phyloP scores from a whole-genome alignment of 2,113 vertebrate genomes.

The Scytalopus superciliaris region DNA sequence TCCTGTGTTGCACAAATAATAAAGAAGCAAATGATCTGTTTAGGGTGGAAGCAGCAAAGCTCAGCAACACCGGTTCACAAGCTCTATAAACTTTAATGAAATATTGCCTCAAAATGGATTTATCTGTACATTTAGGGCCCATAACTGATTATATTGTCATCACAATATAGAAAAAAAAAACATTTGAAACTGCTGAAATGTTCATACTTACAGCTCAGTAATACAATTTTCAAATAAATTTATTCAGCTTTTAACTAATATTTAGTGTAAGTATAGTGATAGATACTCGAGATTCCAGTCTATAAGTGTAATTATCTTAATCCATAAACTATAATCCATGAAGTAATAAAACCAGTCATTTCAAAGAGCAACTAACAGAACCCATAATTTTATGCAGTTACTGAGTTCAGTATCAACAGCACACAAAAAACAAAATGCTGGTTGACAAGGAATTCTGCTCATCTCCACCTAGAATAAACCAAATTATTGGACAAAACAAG shows the following conservation, averaged over 20 bases:
- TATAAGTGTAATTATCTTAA: slow-evolving; percentile 14
- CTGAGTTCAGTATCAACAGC: background rate
- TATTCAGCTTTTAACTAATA: background rate
- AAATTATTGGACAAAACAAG: background rate
- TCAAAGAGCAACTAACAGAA: slow-evolving; percentile 2
- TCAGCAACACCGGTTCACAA: background rate
- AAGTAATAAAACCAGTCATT: slow-evolving; percentile 14
- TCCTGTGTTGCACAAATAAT: background rate
- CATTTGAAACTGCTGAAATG: background rate
- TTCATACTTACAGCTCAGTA: background rate
- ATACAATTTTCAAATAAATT: background rate
- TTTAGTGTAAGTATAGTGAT: background rate
- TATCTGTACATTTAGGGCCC: background rate
- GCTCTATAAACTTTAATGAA: background rate
- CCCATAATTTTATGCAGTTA: slow-evolving; percentile 6
- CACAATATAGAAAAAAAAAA: background rate
- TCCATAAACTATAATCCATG: background rate
- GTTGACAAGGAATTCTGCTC: background rate
- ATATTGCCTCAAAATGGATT: background rate
- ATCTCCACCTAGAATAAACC: background rate
- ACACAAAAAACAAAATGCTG: background rate
- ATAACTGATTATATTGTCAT: background rate
- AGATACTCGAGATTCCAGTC: slow-evolving; percentile 1
- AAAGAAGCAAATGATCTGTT: background rate
- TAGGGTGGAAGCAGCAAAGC: background rate